A percentile compares a stretch with the other conserved stretches of the same genome.
These are phyloP conservation scores for Clepsis dumicolana DNA, from an alignment of 2,888 invertebrate genomes.

Conservation along the genomic window DNA sequence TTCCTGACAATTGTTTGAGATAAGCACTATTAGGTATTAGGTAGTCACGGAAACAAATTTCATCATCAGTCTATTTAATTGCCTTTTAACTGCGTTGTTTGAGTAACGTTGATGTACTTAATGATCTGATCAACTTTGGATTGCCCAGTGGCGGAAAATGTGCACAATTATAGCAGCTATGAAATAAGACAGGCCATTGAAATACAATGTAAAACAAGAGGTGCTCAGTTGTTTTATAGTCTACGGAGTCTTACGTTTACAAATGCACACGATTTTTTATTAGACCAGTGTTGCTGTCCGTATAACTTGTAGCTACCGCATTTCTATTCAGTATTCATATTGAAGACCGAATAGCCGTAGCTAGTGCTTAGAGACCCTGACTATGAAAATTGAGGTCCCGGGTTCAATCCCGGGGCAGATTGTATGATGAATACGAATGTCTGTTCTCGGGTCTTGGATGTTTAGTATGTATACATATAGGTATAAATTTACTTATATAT, in stretches of 20 bases:
- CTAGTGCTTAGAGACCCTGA: too few relatives aligned
- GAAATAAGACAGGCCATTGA: neutral
- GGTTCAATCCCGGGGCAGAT: too few relatives aligned
- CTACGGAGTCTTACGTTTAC: neutral
- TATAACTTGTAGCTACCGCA: neutral
- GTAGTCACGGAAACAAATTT: too few relatives aligned
- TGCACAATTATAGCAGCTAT: neutral
- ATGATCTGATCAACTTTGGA: neutral
- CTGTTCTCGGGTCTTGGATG: too few relatives aligned
- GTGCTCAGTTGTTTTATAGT: neutral
- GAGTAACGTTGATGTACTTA: neutral
- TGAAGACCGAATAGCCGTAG: too few relatives aligned
- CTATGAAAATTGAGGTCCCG: too few relatives aligned
- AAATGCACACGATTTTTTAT: neutral
- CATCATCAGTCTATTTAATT: neutral
- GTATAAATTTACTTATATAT: too few relatives aligned
- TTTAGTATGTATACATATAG: too few relatives aligned
- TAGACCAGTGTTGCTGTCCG: neutral
- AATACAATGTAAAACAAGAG: constrained; percentile 15
- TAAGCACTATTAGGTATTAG: too few relatives aligned
- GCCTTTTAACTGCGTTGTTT: neutral
- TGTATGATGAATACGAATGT: too few relatives aligned
- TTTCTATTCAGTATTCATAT: too few relatives aligned
- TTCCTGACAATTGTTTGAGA: too few relatives aligned
- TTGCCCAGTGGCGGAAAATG: neutral